A percentile compares a stretch with the other conserved stretches of the same genome.
Conservation (phyloP, 2,113 vertebrate genomes). For the Pitta sordida region DNA sequence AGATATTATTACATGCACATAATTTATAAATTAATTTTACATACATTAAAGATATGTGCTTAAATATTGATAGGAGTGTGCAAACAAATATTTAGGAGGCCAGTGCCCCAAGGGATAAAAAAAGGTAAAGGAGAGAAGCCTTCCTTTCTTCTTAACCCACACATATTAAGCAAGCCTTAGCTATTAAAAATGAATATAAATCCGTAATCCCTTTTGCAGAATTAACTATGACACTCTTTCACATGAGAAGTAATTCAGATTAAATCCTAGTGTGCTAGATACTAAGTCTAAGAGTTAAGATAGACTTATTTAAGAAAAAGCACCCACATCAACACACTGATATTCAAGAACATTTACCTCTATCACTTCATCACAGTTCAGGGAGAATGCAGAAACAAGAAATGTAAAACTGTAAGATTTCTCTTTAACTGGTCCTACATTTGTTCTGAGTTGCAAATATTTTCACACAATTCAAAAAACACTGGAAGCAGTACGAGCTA, state of each 20-base stretch:
- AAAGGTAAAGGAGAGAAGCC: background rate
- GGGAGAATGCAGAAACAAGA: background rate
- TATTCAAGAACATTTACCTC: background rate
- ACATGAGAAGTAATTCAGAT: background rate
- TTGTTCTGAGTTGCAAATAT: background rate
- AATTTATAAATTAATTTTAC: background rate
- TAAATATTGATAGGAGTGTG: accelerated
- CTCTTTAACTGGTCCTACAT: background rate
- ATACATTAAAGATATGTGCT: background rate
- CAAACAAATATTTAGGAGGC: background rate
- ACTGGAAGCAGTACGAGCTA: background rate
- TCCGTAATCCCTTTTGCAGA: background rate
- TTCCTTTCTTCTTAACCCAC: background rate
- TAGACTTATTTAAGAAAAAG: background rate
- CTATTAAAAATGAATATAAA: background rate
- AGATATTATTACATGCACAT: background rate
- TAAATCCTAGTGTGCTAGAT: background rate
- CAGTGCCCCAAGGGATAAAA: background rate
- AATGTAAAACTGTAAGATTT: background rate
- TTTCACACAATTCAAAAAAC: background rate
- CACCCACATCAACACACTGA: background rate
- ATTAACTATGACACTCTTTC: background rate
- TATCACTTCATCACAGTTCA: background rate
- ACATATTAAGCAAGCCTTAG: background rate
- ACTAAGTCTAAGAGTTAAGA: background rate